Conservation (phyloP, 2,113 vertebrate genomes). For the Empidonax traillii region DNA sequence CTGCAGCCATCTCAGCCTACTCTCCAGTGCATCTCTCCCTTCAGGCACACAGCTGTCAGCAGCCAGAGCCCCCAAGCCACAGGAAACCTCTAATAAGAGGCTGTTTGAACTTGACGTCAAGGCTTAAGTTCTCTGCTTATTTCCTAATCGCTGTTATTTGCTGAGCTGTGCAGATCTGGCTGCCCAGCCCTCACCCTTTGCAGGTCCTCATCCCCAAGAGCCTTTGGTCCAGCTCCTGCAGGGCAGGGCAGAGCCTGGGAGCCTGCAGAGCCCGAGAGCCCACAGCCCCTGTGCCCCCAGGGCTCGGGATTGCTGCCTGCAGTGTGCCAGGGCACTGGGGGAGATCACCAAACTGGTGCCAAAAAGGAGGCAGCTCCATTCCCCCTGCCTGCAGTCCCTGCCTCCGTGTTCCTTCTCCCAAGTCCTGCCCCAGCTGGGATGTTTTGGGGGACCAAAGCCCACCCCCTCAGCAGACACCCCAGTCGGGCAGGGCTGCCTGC, state of each 20-base stretch:
- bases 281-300: accelerated
- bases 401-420: neutral
- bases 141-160: conserved; percentile 45
- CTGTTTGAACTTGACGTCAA: conserved; percentile 24
- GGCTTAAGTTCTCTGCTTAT: conserved; percentile 32
- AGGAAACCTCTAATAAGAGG: conserved; percentile 65
- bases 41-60: neutral
- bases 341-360: accelerated
- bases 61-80: conserved; percentile 28
- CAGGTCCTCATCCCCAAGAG: neutral
- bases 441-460: neutral
- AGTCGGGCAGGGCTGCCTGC: neutral
- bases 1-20: neutral
- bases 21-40: neutral
- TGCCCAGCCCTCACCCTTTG: neutral
- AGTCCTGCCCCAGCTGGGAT: neutral
- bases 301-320: neutral
- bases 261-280: neutral
- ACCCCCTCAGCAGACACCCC: accelerated
- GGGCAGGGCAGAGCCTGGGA: neutral
- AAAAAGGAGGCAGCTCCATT: neutral
- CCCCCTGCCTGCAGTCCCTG: neutral
- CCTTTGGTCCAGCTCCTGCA: neutral
- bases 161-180: conserved; percentile 14
- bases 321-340: accelerated